These are phyloP conservation scores for Motacilla alba DNA, from an alignment of 2,113 vertebrate genomes.

Conservation along the genomic window DNA sequence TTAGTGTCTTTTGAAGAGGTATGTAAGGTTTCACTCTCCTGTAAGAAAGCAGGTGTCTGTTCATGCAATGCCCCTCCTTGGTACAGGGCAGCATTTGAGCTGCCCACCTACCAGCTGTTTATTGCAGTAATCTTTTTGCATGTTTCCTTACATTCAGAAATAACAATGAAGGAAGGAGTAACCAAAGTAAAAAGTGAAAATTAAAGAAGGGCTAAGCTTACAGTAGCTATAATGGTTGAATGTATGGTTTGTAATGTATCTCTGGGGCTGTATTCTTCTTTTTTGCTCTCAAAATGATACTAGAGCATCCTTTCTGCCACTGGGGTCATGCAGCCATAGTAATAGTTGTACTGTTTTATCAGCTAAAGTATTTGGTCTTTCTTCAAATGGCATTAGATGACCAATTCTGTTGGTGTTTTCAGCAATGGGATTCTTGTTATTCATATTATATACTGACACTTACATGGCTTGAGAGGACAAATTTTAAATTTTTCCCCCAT, in stretches of 20 bases:
- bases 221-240: neutral
- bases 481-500: neutral
- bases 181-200: neutral
- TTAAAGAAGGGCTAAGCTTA: neutral
- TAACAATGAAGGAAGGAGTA: neutral
- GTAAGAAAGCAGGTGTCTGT: neutral
- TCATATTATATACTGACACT: neutral
- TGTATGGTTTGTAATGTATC: neutral
- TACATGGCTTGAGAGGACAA: neutral
- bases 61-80: neutral
- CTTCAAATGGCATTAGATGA: neutral
- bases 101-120: neutral
- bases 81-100: neutral
- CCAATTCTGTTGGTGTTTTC: neutral
- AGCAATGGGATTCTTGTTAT: neutral
- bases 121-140: neutral
- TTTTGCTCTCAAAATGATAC: neutral
- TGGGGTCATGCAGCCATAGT: neutral
- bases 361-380: neutral
- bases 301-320: neutral
- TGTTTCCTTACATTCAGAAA: neutral
- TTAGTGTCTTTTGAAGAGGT: neutral
- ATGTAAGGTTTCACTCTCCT: neutral
- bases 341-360: neutral
- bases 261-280: neutral